phyloP scores from a whole-genome alignment of 2,888 invertebrate species.

The Dryocosmus kuriphilus region DNA sequence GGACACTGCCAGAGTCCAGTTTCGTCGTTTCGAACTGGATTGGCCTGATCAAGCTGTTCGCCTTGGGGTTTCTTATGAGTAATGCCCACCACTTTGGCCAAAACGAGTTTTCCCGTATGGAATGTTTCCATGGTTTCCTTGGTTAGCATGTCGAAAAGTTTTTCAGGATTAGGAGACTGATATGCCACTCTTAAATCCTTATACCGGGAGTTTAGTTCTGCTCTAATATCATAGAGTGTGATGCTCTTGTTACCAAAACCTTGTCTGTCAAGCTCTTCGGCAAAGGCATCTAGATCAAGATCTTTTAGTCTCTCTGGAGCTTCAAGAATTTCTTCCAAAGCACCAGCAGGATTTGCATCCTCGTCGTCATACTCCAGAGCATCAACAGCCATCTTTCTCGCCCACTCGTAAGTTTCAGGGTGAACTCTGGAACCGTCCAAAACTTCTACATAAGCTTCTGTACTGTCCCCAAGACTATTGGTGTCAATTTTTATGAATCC shows the following conservation, averaged over 20 bases:
- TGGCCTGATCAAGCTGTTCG: slow-evolving; percentile 96
- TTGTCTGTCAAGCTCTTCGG: slow-evolving; percentile 96
- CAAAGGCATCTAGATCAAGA: slow-evolving; percentile 98
- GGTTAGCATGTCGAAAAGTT: slow-evolving; percentile 95
- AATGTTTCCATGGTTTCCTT: slow-evolving; percentile 98
- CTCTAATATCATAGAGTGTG: slow-evolving; percentile 97
- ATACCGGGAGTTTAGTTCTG: slow-evolving; percentile 95
- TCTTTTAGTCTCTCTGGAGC: slow-evolving; percentile 96
- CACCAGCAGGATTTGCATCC: slow-evolving; percentile 97
- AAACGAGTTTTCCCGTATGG: slow-evolving; percentile 91
- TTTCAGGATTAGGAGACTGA: slow-evolving; percentile 89
- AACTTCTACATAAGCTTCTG: slow-evolving; percentile 96
- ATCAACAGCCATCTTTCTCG: slow-evolving; percentile 99
- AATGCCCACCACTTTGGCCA: slow-evolving; percentile 89
- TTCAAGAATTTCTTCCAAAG: slow-evolving; percentile 97
- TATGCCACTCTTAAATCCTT: slow-evolving; percentile 92
- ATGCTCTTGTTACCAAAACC: slow-evolving; percentile 93
- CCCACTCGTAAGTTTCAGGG: slow-evolving; percentile 99
- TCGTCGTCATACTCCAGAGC: slow-evolving; percentile 99
- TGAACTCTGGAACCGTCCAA: slow-evolving; percentile 98
- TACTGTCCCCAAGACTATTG: slow-evolving; percentile 94
- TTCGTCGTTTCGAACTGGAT: slow-evolving; percentile 96
- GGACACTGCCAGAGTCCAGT: slow-evolving; percentile 98
- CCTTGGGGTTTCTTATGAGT: slow-evolving; percentile 93
- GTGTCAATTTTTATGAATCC: slow-evolving; percentile 99